A percentile compares a stretch with the other conserved stretches of the same genome.
Conservation (phyloP, 2,888 invertebrate species). For the Chrysomela aeneicollis region DNA sequence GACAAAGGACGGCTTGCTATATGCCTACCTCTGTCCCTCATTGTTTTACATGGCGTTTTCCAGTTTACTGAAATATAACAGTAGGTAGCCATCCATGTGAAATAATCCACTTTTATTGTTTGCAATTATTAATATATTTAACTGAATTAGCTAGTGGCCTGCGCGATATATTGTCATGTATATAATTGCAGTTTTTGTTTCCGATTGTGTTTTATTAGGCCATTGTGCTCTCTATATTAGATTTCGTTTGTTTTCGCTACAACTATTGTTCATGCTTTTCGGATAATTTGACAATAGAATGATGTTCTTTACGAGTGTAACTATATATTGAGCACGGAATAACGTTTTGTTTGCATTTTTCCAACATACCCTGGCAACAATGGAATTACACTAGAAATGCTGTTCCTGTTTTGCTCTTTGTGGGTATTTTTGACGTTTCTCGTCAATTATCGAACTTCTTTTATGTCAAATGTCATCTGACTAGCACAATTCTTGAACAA, state of each 20-base stretch:
- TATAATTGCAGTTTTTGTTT: slow-evolving; percentile 59
- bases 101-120: slow-evolving; percentile 61
- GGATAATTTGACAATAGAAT: slow-evolving; percentile 57
- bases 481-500: too few relatives aligned
- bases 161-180: slow-evolving; percentile 56
- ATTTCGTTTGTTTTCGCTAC: slow-evolving; percentile 54
- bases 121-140: slow-evolving; percentile 61
- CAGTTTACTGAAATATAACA: slow-evolving; percentile 51
- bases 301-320: slow-evolving; percentile 48
- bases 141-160: slow-evolving; percentile 56
- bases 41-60: slow-evolving; percentile 46
- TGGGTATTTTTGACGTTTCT: too few relatives aligned
- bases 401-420: slow-evolving; percentile 10
- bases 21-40: slow-evolving; percentile 35
- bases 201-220: slow-evolving; percentile 58
- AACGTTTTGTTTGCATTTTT: slow-evolving; percentile 39
- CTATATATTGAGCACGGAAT: slow-evolving; percentile 34
- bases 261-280: slow-evolving; percentile 55
- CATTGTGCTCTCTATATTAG: slow-evolving; percentile 59
- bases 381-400: slow-evolving; percentile 24
- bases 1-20: slow-evolving; percentile 27
- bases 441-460: too few relatives aligned
- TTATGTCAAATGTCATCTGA: too few relatives aligned
- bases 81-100: slow-evolving; percentile 56
- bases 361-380: slow-evolving; percentile 17